These are phyloP conservation scores for Bos javanicus DNA, from an alignment of 2,113 vertebrate genomes.

Conservation along the genomic window DNA sequence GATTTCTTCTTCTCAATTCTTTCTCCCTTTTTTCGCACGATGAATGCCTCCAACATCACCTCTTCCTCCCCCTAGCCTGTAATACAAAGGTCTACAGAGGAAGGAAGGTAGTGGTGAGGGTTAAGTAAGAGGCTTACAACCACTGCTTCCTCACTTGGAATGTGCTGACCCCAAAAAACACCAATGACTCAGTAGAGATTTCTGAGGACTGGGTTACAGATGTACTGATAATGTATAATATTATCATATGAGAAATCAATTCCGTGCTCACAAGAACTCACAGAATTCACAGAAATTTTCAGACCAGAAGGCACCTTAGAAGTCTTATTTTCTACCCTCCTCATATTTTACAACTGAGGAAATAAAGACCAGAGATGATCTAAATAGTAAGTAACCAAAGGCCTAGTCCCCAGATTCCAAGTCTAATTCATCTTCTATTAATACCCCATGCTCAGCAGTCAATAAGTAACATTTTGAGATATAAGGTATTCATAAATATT, in stretches of 20 bases:
- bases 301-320: not conserved
- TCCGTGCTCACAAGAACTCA: not conserved
- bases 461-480: not conserved
- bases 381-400: not conserved
- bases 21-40: not conserved
- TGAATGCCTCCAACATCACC: not conserved
- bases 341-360: not conserved
- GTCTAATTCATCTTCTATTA: not conserved
- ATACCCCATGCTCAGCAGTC: not conserved
- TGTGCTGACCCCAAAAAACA: not conserved
- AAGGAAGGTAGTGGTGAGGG: not conserved
- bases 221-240: not conserved
- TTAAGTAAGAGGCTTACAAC: not conserved
- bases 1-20: not conserved
- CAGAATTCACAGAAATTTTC: not conserved
- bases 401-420: not conserved
- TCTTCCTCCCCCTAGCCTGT: not conserved
- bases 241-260: not conserved
- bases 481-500: not conserved
- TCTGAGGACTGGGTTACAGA: not conserved
- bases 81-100: not conserved
- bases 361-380: not conserved
- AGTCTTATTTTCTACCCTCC: not conserved
- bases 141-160: not conserved
- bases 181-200: not conserved